Evolutionary conservation across 2,113 vertebrate genomes (phyloP).

Genomic region (Colistium nudipinnis): DNA sequence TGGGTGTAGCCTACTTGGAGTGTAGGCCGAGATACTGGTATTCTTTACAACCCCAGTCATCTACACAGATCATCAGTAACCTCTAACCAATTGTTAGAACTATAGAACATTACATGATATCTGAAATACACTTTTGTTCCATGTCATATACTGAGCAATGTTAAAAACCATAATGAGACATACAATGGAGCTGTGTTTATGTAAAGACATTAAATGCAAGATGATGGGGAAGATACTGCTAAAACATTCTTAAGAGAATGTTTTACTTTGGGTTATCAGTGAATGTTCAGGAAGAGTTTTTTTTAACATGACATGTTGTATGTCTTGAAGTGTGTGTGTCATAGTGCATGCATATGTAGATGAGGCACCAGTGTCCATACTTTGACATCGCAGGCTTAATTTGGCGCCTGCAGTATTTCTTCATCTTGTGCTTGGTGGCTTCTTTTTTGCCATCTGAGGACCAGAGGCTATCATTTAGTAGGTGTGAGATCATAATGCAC

Average conservation of each 20-base stretch:
- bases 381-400: slow-evolving; percentile 11
- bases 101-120: background rate
- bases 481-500: slow-evolving; percentile 47
- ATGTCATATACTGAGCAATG: no score
- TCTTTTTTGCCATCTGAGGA: slow-evolving; percentile 35
- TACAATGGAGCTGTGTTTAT: background rate
- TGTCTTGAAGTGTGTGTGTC: background rate
- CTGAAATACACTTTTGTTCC: no score
- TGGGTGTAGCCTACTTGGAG: background rate
- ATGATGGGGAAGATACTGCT: background rate
- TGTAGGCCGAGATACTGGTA: no score
- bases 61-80: no score
- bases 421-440: slow-evolving; percentile 12
- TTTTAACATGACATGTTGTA: background rate
- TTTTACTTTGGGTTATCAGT: no score
- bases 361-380: background rate
- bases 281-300: no score
- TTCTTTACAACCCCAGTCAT: no score
- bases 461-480: slow-evolving; percentile 40
- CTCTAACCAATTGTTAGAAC: background rate
- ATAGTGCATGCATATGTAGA: slow-evolving; percentile 1
- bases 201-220: background rate
- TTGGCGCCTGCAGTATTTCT: slow-evolving; percentile 10
- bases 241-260: no score
- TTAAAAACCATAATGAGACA: background rate